phyloP scores from a whole-genome alignment of 1,140 invertebrate species.

The Galendromus occidentalis region DNA sequence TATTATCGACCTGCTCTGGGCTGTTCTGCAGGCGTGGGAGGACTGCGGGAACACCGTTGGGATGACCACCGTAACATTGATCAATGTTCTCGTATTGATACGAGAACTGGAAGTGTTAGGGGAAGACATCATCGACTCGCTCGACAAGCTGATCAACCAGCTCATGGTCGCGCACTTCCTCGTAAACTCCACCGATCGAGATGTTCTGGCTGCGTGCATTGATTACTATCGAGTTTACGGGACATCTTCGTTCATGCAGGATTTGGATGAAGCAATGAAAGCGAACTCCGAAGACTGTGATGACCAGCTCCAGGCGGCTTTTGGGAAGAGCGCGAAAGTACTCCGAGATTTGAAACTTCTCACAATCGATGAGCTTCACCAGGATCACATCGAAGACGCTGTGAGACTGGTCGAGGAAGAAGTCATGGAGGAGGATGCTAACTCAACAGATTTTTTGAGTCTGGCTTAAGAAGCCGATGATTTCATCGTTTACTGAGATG shows the following conservation, averaged over 20 bases:
- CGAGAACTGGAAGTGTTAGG: background rate
- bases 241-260: background rate
- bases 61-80: background rate
- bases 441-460: too few relatives aligned
- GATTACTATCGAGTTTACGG: background rate
- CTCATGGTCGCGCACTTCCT: background rate
- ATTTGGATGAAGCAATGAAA: background rate
- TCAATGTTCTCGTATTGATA: background rate
- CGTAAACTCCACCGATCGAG: background rate
- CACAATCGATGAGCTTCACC: background rate
- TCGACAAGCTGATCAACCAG: slow-evolving; percentile 5
- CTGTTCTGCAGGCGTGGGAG: background rate
- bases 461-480: too few relatives aligned
- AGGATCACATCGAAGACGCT: background rate
- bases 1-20: background rate
- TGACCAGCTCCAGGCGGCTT: background rate
- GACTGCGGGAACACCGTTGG: background rate
- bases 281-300: background rate
- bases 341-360: background rate
- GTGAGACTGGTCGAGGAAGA: background rate
- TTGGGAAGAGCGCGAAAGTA: background rate
- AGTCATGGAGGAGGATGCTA: too few relatives aligned
- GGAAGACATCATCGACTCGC: background rate
- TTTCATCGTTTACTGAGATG: too few relatives aligned
- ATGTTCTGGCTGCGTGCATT: background rate